Conservation (phyloP, 2,113 vertebrate species). For the Psettodes erumei region DNA sequence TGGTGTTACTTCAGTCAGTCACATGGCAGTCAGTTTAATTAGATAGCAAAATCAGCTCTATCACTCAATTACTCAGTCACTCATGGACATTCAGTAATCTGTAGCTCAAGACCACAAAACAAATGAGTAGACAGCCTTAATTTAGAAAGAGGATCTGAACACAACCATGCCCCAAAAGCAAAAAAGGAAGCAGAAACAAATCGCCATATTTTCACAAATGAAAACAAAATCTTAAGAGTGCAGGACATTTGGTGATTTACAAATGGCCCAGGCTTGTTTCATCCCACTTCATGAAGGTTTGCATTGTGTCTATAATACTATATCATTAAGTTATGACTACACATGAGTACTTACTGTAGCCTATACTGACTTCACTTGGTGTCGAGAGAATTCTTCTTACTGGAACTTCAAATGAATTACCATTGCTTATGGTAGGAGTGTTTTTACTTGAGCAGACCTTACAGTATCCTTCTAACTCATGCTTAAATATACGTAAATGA, state of each 20-base stretch:
- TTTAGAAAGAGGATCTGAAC: background rate
- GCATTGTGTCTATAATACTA: too few species aligned
- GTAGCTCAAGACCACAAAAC: background rate
- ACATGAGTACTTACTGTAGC: background rate
- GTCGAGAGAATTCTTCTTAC: background rate
- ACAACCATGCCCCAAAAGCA: accelerated
- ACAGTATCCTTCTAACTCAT: background rate
- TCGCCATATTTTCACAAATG: too few species aligned
- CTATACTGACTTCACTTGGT: background rate
- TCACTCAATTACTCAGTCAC: too few species aligned
- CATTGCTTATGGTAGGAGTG: background rate
- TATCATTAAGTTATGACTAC: background rate
- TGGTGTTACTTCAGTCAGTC: too few species aligned
- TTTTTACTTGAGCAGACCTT: background rate
- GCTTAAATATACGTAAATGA: accelerated
- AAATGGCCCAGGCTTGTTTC: too few species aligned
- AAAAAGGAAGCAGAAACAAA: background rate
- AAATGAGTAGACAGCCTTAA: background rate
- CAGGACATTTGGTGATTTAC: too few species aligned
- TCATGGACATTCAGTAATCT: too few species aligned
- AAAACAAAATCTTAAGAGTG: too few species aligned
- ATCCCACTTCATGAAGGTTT: too few species aligned
- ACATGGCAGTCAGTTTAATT: too few species aligned
- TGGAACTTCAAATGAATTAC: too few species aligned
- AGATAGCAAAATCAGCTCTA: too few species aligned